phyloP scores from a whole-genome alignment of 2,888 invertebrate genomes.

The Endotricha flammealis region DNA sequence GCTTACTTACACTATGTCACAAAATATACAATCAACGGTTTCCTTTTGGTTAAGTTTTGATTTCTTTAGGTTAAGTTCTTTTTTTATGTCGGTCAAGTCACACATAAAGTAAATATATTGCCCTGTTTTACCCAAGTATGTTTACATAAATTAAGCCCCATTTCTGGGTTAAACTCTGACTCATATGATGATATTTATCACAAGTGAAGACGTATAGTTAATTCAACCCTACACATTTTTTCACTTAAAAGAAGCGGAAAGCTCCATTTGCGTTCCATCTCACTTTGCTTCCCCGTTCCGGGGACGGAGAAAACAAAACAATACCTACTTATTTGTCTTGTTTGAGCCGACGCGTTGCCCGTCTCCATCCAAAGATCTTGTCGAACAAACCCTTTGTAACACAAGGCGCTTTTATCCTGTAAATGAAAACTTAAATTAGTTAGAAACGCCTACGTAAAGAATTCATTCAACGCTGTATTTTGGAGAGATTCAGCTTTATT shows the following conservation, averaged over 20 bases:
- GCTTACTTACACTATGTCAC: too few species aligned
- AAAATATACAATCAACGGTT: too few species aligned
- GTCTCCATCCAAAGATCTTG: constrained; percentile 37
- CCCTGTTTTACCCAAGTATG: too few species aligned
- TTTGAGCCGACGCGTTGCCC: constrained; percentile 1
- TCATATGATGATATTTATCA: background rate
- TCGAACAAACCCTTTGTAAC: constrained; percentile 56
- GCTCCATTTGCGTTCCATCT: constrained; percentile 2
- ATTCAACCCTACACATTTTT: constrained; percentile 3
- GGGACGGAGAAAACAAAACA: constrained; percentile 1
- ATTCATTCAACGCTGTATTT: constrained; percentile 30
- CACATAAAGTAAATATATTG: too few species aligned
- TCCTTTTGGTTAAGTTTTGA: too few species aligned
- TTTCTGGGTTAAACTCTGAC: too few species aligned
- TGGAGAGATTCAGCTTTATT: constrained; percentile 14
- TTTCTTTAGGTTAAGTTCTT: too few species aligned
- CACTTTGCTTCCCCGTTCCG: background rate
- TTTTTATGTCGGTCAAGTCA: too few species aligned
- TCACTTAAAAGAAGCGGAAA: constrained; percentile 1
- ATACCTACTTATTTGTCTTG: constrained; percentile 7
- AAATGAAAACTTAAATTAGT: constrained; percentile 63
- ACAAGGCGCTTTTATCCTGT: constrained; percentile 38
- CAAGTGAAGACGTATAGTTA: background rate
- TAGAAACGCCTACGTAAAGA: constrained; percentile 32
- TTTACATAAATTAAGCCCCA: too few species aligned